These are phyloP conservation scores for Sylvilagus bachmani DNA, from an alignment of 2,113 vertebrate genomes.

Conservation along the genomic window DNA sequence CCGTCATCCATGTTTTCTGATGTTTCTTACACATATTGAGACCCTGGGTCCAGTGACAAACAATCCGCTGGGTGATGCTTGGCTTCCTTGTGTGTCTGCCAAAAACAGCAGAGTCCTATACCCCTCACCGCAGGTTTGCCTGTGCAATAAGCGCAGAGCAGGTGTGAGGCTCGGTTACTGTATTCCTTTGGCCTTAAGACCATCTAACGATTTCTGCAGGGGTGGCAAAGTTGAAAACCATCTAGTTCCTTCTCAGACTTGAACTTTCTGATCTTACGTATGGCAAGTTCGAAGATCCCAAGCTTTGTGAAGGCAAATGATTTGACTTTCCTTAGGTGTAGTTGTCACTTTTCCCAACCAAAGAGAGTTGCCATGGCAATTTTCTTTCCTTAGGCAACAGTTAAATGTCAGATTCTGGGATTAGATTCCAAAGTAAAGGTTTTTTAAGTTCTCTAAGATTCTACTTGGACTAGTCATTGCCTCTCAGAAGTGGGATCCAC, in stretches of 20 bases:
- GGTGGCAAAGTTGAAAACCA: background rate
- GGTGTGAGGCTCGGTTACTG: too few species aligned
- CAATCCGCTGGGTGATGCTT: conserved; percentile 18
- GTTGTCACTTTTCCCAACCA: background rate
- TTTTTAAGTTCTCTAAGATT: conserved; percentile 2
- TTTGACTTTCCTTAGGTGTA: background rate
- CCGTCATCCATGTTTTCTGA: background rate
- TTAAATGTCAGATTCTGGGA: background rate
- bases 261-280: background rate
- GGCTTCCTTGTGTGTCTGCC: conserved; percentile 3
- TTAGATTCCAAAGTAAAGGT: background rate
- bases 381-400: background rate
- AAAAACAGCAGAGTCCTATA: background rate
- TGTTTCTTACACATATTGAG: conserved; percentile 26
- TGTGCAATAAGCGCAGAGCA: too few species aligned
- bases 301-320: background rate
- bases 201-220: conserved; percentile 14
- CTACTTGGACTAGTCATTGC: background rate
- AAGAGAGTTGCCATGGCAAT: background rate
- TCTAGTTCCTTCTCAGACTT: background rate
- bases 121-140: too few species aligned
- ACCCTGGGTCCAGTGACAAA: background rate
- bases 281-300: conserved; percentile 16
- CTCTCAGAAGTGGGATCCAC: background rate
- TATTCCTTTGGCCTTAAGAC: conserved; percentile 15